A percentile compares a stretch with the other conserved stretches of the same genome.
phyloP scores from a whole-genome alignment of 2,888 invertebrate genomes.

The Melinaea marsaeus region DNA sequence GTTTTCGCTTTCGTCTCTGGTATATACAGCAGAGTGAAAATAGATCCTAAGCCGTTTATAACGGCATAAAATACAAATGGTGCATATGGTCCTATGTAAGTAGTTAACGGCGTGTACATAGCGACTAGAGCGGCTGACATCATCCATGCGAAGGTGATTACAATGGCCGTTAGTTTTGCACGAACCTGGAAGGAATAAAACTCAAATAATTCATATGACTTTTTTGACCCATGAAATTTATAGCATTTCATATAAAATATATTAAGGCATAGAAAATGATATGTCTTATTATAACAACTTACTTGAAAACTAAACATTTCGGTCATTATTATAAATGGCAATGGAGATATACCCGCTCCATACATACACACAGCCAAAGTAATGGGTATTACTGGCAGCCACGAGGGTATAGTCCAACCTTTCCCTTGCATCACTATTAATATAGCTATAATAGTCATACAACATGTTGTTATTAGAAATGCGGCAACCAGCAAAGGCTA shows the following conservation, averaged over 20 bases:
- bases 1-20: slow-evolving; percentile 60
- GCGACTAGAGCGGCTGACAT: slow-evolving; percentile 44
- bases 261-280: too few relatives aligned
- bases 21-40: slow-evolving; percentile 46
- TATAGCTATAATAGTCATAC: slow-evolving; percentile 39
- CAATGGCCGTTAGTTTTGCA: slow-evolving; percentile 53
- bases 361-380: slow-evolving; percentile 40
- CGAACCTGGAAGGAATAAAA: slow-evolving; percentile 46
- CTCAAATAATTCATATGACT: background rate
- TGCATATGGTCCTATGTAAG: slow-evolving; percentile 44
- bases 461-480: slow-evolving; percentile 33
- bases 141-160: slow-evolving; percentile 58
- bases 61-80: slow-evolving; percentile 50
- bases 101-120: slow-evolving; percentile 36
- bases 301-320: slow-evolving; percentile 56
- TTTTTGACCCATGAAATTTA: background rate
- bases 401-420: slow-evolving; percentile 38
- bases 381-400: slow-evolving; percentile 44
- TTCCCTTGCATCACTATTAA: slow-evolving; percentile 38
- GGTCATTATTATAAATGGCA: slow-evolving; percentile 50
- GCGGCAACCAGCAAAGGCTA: slow-evolving; percentile 41
- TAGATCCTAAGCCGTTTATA: slow-evolving; percentile 44
- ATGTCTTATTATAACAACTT: slow-evolving; percentile 9
- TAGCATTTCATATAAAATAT: too few relatives aligned
- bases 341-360: slow-evolving; percentile 44